A percentile compares a stretch with the other conserved stretches of the same genome.
These are phyloP conservation scores for Oeneis ivallda DNA, from an alignment of 2,888 invertebrate genomes.

Conservation along the genomic window DNA sequence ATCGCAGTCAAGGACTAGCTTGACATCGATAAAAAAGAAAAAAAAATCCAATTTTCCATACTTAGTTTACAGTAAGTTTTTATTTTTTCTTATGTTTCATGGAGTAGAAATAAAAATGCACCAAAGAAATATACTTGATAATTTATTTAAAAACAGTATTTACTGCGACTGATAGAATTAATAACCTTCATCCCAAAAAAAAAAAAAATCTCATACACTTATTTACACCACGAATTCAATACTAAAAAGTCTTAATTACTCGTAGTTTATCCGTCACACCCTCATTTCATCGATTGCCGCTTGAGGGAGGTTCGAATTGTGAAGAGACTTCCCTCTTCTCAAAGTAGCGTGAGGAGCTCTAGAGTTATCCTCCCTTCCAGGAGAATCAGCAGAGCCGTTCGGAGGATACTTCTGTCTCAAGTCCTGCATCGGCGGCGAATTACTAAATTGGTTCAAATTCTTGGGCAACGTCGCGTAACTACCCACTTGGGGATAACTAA, in stretches of 20 bases:
- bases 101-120: constrained; percentile 13
- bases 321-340: constrained; percentile 70
- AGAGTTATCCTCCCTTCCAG: constrained; percentile 53
- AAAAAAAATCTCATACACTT: constrained; percentile 51
- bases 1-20: too few species aligned
- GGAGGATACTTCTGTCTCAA: constrained; percentile 82
- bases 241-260: constrained; percentile 45
- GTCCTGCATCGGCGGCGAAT: constrained; percentile 76
- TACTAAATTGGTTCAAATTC: constrained; percentile 80
- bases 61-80: too few species aligned
- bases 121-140: constrained; percentile 20
- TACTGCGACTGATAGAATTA: constrained; percentile 48
- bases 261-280: constrained; percentile 86
- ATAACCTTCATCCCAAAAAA: constrained; percentile 65
- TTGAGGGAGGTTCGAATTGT: constrained; percentile 86
- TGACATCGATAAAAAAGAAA: too few species aligned
- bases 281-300: constrained; percentile 95
- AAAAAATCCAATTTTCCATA: too few species aligned
- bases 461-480: constrained; percentile 83
- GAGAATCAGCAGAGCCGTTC: constrained; percentile 79
- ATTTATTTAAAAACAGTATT: constrained; percentile 45
- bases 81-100: too few species aligned
- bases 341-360: constrained; percentile 70
- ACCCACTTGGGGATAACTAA: constrained; percentile 70
- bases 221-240: constrained; percentile 64